Evolutionary conservation across 2,113 vertebrate species (phyloP).

Genomic region (Rhagologus leucostigma): DNA sequence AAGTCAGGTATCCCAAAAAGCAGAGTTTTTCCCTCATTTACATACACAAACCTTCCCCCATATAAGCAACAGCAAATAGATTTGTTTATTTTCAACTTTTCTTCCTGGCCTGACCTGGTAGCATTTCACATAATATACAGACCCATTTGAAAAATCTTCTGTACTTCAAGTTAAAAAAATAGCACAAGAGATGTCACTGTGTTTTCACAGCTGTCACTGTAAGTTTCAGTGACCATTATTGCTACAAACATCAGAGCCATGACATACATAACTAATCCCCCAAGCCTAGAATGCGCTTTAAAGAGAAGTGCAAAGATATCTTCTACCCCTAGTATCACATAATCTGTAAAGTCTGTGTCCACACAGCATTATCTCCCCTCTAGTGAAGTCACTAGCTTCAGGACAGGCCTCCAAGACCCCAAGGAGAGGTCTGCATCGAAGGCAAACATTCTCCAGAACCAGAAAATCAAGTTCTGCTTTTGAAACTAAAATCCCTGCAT

Average conservation of each 20-base stretch:
- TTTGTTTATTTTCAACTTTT: neutral
- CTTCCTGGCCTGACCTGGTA: neutral
- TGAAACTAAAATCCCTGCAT: neutral
- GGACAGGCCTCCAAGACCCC: neutral
- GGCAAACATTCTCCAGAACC: neutral
- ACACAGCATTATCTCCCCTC: neutral
- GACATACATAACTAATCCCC: fast-evolving
- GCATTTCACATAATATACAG: neutral
- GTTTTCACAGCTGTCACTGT: neutral
- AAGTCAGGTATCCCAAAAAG: neutral
- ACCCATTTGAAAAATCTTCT: neutral
- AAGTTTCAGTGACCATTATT: neutral
- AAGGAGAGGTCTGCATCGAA: neutral
- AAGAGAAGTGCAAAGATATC: neutral
- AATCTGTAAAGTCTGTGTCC: neutral
- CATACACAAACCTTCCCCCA: neutral
- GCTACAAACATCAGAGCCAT: neutral
- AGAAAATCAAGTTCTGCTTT: neutral
- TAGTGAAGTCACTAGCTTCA: neutral
- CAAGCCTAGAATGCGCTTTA: neutral
- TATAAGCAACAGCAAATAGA: neutral
- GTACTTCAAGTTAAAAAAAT: neutral
- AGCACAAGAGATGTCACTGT: neutral
- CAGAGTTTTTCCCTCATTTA: neutral
- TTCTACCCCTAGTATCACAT: neutral